These are phyloP conservation scores for Pyrrhia umbra DNA, from an alignment of 2,888 invertebrate species.

Conservation along the genomic window DNA sequence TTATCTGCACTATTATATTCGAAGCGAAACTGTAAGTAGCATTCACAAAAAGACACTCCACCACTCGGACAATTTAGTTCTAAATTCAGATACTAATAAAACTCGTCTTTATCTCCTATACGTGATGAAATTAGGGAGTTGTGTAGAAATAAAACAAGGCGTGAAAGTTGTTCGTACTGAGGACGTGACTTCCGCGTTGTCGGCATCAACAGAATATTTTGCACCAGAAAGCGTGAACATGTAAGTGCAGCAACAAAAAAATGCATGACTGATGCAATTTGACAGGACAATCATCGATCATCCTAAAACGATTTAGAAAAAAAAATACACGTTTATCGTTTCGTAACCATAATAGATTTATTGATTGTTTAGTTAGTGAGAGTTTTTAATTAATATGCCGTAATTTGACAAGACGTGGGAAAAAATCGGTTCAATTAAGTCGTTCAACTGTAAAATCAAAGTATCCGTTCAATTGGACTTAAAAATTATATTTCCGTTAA, in stretches of 20 bases:
- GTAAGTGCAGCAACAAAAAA: slow-evolving; percentile 46
- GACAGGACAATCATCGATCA: slow-evolving; percentile 44
- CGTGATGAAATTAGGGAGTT: slow-evolving; percentile 66
- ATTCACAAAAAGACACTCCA: slow-evolving; percentile 27
- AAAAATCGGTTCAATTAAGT: slow-evolving; percentile 40
- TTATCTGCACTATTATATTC: slow-evolving; percentile 30
- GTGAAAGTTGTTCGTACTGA: slow-evolving; percentile 64
- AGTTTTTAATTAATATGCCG: slow-evolving; percentile 49
- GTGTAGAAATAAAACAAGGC: slow-evolving; percentile 59
- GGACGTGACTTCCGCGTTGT: slow-evolving; percentile 67
- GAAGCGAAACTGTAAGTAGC: slow-evolving; percentile 56
- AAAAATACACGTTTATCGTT: slow-evolving; percentile 28
- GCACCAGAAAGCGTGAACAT: slow-evolving; percentile 50
- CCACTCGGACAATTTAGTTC: slow-evolving; percentile 37
- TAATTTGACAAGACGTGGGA: slow-evolving; percentile 52
- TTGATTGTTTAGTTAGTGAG: slow-evolving; percentile 43
- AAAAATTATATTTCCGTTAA: slow-evolving; percentile 44
- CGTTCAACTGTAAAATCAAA: slow-evolving; percentile 46
- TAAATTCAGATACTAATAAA: slow-evolving; percentile 64
- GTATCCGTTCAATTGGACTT: slow-evolving; percentile 43
- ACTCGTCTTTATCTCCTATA: slow-evolving; percentile 65
- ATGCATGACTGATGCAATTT: slow-evolving; percentile 53
- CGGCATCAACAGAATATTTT: slow-evolving; percentile 26
- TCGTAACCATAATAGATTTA: slow-evolving; percentile 24
- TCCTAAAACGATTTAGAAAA: slow-evolving; percentile 26